Base-by-base conservation (phyloP, 2,113 vertebrate genomes). In the Chelonoidis abingdonii region DNA sequence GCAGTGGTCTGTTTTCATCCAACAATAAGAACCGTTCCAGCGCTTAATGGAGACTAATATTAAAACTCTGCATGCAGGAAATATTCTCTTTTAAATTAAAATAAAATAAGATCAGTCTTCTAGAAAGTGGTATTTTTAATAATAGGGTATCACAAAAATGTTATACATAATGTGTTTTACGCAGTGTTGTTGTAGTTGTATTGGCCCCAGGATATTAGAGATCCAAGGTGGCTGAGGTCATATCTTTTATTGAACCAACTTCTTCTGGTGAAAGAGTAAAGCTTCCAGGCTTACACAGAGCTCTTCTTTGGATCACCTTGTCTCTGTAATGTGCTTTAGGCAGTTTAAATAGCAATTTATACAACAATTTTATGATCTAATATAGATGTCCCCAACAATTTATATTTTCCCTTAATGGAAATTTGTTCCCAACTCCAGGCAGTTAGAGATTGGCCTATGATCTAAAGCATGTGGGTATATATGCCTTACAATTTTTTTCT, bases 101-200 rank as follows among this genome's bases (percentile, higher is more conserved):
- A n/a, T 6, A 76, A 53, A 35, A 85, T 6, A 76, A 53, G 35
- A 85, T 10, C 56, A 24, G 12, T 14, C 65, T 76, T 59, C 12
- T 47, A 62, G 52, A 44, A 47, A n/a, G 21, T 9, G 1, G 0
- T 24, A 16, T 83, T 72, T 88, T 89, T 38, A 83, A 79, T 10
- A 8, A 21, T 29, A 85, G 52, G 17, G 12, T 11, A 29, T 5
- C 11, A 12, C 12, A 59, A 93, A 86, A 13, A 9, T 3, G 24
- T 24, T 7, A 25, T 11, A 1, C 29, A 3, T 27, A 44, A 54
- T n/a, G 50, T 19, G 35, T 4, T 38, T 16, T 0, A 57, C 14
- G 6, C 5, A 49, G 4, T 0, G 19, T 72, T 72, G 35, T 38
- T 38, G n/a, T n/a, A 38, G 35, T 38, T 19, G 35, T 38, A 72